A percentile compares a stretch with the other conserved stretches of the same genome.
phyloP scores from a whole-genome alignment of 64 coral and sea anemone species.

The Stichodactyla mertensii region DNA sequence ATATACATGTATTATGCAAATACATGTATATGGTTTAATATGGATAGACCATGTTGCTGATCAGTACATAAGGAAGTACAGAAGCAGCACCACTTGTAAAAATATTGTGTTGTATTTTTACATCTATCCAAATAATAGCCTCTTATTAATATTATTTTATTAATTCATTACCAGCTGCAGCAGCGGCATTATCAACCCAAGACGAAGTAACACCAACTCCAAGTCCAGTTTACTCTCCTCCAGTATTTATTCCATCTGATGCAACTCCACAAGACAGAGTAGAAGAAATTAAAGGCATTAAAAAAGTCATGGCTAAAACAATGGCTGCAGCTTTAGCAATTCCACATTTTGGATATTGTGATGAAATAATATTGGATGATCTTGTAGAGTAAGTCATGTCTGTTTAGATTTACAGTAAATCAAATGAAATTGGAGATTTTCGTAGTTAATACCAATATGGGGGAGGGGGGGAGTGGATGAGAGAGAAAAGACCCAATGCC shows the following conservation, averaged over 20 bases:
- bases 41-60: too few species aligned
- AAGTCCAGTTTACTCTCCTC: constrained; percentile 3
- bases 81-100: too few species aligned
- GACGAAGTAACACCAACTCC: neutral
- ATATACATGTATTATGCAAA: too few species aligned
- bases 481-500: too few species aligned
- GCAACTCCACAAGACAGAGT: constrained; percentile 52
- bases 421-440: too few species aligned
- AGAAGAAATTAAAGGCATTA: constrained; percentile 81
- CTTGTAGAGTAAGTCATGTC: constrained; percentile 52
- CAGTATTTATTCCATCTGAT: constrained; percentile 39
- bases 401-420: too few species aligned
- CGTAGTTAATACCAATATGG: too few species aligned
- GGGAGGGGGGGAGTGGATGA: neutral
- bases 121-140: neutral
- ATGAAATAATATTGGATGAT: constrained; percentile 87
- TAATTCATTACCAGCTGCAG: neutral
- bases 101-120: too few species aligned
- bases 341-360: constrained; percentile 90
- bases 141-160: neutral
- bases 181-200: neutral
- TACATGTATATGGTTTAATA: too few species aligned
- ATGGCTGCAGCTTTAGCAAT: constrained; percentile 69
- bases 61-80: too few species aligned
- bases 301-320: constrained; percentile 72